phyloP scores from a whole-genome alignment of 2,888 invertebrate species.

The Ormyrus pomaceus region DNA sequence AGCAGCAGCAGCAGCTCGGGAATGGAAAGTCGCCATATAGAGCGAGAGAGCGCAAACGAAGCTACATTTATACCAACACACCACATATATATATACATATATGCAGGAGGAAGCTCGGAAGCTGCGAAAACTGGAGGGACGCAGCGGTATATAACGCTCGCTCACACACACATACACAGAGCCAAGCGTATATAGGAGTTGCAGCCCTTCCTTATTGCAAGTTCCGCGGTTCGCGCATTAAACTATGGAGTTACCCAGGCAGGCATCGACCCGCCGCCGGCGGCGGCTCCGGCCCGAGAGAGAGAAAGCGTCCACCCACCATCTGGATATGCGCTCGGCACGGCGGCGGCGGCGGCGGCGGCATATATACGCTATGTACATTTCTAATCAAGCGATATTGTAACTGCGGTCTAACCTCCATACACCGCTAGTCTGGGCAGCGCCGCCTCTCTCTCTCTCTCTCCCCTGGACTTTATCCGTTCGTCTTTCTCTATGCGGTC shows the following conservation, averaged over 20 bases:
- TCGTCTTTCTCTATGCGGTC: constrained; percentile 17
- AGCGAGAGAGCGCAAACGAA: constrained; percentile 12
- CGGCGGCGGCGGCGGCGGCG: constrained; percentile 31
- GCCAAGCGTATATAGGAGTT: constrained; percentile 5
- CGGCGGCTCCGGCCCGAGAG: constrained; percentile 22
- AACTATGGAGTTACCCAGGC: constrained; percentile 74
- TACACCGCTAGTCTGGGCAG: constrained; percentile 70
- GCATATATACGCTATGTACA: constrained; percentile 75
- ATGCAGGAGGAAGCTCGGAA: constrained; percentile 16
- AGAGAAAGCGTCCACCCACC: constrained; percentile 64
- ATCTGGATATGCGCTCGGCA: constrained; percentile 71
- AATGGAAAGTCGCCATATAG: constrained; percentile 31
- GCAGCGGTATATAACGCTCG: constrained; percentile 28
- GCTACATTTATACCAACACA: not conserved
- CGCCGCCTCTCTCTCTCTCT: constrained; percentile 36
- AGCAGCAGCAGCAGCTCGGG: not conserved
- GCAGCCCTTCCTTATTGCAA: constrained; percentile 73
- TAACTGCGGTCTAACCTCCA: constrained; percentile 76
- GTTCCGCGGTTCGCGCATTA: constrained; percentile 73
- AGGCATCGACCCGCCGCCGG: constrained; percentile 68
- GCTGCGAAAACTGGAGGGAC: constrained; percentile 47
- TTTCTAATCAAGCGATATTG: constrained; percentile 77
- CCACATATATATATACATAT: constrained; percentile 4
- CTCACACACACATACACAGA: not conserved
- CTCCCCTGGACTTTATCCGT: constrained; percentile 21